A percentile compares a stretch with the other conserved stretches of the same genome.
Evolutionary conservation across 2,888 invertebrate genomes (phyloP).

Genomic region (Homarus gammarus): DNA sequence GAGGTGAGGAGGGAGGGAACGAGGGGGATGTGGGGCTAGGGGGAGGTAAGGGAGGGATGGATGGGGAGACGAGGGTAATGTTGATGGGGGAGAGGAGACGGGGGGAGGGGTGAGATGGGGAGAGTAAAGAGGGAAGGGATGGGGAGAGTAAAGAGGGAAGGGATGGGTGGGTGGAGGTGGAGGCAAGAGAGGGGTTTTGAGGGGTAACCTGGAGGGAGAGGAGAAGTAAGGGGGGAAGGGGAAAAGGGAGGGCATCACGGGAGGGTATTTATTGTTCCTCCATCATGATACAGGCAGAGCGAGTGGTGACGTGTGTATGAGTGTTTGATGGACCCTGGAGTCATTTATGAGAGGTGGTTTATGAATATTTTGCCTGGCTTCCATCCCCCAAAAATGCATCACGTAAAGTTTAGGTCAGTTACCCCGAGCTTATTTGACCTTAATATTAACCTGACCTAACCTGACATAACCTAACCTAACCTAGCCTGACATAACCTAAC

Average conservation of each 20-base stretch:
- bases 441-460: too few species aligned
- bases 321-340: too few species aligned
- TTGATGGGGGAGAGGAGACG: neutral
- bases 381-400: too few species aligned
- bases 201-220: neutral
- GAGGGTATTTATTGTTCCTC: neutral
- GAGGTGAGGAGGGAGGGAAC: neutral
- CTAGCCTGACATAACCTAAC: too few species aligned
- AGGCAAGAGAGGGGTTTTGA: too few species aligned
- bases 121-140: neutral
- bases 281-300: neutral
- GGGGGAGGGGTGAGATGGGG: neutral
- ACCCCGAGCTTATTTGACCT: too few species aligned
- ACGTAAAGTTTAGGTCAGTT: too few species aligned
- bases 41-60: neutral
- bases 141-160: neutral
- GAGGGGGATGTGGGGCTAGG: neutral
- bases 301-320: neutral
- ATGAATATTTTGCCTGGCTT: too few species aligned
- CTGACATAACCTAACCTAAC: too few species aligned
- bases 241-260: neutral
- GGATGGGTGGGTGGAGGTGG: too few species aligned
- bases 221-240: neutral
- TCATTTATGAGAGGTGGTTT: too few species aligned
- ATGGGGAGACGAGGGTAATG: neutral